phyloP scores from a whole-genome alignment of 2,113 vertebrate genomes.

The Hymenochirus boettgeri region DNA sequence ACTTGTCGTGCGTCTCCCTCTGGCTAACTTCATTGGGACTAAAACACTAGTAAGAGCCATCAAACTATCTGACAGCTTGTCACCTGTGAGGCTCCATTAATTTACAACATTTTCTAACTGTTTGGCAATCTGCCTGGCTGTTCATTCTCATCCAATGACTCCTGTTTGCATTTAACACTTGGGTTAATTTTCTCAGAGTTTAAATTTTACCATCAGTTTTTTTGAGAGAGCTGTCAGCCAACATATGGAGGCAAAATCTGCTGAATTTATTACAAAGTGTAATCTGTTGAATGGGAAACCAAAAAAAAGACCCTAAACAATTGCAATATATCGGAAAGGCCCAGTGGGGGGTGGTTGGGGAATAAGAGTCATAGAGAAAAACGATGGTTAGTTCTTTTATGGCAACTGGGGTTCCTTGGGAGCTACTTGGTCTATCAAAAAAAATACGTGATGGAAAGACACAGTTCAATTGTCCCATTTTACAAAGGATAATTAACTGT shows the following conservation, averaged over 20 bases:
- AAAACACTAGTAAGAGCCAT: conserved; percentile 66
- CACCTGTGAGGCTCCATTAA: conserved; percentile 75
- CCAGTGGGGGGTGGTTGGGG: conserved; percentile 65
- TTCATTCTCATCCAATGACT: conserved; percentile 77
- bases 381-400: conserved; percentile 76
- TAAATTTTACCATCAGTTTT: conserved; percentile 98
- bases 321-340: conserved; percentile 61
- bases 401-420: conserved; percentile 71
- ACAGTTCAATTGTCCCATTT: conserved; percentile 98
- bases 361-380: conserved; percentile 65
- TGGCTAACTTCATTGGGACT: conserved; percentile 76
- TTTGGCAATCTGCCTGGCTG: conserved; percentile 90
- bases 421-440: conserved; percentile 84
- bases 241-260: conserved; percentile 77
- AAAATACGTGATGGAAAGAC: conserved; percentile 83
- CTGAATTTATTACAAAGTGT: conserved; percentile 77
- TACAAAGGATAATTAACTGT: conserved; percentile 99
- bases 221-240: conserved; percentile 80
- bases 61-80: conserved; percentile 79
- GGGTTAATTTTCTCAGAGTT: conserved; percentile 92
- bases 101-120: conserved; percentile 82
- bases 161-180: conserved; percentile 86
- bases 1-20: conserved; percentile 77
- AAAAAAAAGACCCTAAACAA: conserved; percentile 52
- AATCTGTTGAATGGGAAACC: conserved; percentile 77